These are phyloP conservation scores for Actinernus sp. DNA, from an alignment of 92 coral and sea anemone species.

Conservation along the genomic window DNA sequence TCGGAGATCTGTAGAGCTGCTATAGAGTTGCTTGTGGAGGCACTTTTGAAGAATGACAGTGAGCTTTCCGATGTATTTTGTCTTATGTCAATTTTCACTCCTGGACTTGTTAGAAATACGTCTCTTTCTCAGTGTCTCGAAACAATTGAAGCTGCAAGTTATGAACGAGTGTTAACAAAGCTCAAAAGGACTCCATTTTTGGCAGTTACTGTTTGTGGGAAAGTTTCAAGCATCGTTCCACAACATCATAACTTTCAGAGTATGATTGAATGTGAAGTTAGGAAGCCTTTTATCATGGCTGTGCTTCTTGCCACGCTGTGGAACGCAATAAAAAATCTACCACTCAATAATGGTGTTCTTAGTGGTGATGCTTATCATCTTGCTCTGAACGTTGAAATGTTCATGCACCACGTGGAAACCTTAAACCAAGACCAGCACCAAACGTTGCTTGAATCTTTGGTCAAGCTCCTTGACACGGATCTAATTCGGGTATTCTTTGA, in stretches of 20 bases:
- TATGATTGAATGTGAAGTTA: too few relatives aligned
- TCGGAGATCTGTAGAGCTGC: slow-evolving; percentile 5
- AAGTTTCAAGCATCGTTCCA: too few relatives aligned
- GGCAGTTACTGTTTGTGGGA: too few relatives aligned
- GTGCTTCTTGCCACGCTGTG: too few relatives aligned
- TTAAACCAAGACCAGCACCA: not conserved
- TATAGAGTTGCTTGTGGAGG: slow-evolving; percentile 12
- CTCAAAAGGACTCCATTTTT: too few relatives aligned
- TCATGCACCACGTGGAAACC: not conserved
- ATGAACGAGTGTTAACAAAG: not conserved
- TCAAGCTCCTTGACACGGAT: not conserved
- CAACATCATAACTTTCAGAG: too few relatives aligned
- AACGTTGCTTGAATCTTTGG: not conserved
- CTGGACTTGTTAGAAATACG: slow-evolving; percentile 3
- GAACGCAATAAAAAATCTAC: too few relatives aligned
- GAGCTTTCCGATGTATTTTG: not conserved
- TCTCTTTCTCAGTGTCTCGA: not conserved
- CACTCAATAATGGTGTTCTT: not conserved
- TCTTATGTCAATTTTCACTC: slow-evolving; percentile 2
- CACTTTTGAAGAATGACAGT: not conserved
- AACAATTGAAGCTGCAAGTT: not conserved
- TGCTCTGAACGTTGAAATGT: not conserved
- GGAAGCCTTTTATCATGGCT: too few relatives aligned
- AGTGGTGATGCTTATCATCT: not conserved
- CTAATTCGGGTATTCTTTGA: slow-evolving; percentile 3